These are phyloP conservation scores for Malurus alboscapulatus DNA, from an alignment of 2,113 vertebrate species.

Conservation along the genomic window DNA sequence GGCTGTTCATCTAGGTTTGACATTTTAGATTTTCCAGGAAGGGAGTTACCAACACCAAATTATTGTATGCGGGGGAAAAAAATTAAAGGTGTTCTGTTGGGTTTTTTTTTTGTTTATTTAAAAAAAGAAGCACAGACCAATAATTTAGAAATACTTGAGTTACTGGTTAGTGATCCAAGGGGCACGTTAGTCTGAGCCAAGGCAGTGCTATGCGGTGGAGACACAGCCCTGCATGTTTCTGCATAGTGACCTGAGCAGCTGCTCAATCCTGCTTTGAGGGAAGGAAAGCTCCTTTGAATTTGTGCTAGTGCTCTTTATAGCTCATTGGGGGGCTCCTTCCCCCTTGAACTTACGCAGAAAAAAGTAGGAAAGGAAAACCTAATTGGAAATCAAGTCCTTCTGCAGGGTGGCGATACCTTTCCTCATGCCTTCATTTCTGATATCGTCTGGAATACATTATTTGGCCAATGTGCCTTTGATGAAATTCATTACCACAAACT, in stretches of 20 bases:
- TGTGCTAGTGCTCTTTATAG: rapidly evolving
- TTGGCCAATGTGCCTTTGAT: not conserved
- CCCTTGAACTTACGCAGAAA: no score
- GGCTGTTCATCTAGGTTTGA: not conserved
- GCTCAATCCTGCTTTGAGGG: not conserved
- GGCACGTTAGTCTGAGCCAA: not conserved
- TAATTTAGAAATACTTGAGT: not conserved
- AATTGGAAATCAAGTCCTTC: not conserved
- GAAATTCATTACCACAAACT: not conserved
- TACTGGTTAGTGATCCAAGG: not conserved
- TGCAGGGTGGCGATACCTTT: not conserved
- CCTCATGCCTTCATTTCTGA: not conserved
- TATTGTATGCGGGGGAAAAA: not conserved
- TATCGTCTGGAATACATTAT: not conserved
- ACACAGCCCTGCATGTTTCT: rapidly evolving
- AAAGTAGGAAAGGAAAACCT: not conserved
- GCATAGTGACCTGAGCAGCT: not conserved
- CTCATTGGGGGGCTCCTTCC: not conserved
- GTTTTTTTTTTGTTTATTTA: not conserved
- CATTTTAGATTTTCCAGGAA: not conserved
- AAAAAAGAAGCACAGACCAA: not conserved
- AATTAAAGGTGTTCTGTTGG: no score
- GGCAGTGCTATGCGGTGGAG: not conserved
- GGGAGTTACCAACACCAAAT: not conserved
- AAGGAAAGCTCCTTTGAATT: not conserved